Conservation (phyloP, 2,113 vertebrate genomes). For the Cairina moschata region DNA sequence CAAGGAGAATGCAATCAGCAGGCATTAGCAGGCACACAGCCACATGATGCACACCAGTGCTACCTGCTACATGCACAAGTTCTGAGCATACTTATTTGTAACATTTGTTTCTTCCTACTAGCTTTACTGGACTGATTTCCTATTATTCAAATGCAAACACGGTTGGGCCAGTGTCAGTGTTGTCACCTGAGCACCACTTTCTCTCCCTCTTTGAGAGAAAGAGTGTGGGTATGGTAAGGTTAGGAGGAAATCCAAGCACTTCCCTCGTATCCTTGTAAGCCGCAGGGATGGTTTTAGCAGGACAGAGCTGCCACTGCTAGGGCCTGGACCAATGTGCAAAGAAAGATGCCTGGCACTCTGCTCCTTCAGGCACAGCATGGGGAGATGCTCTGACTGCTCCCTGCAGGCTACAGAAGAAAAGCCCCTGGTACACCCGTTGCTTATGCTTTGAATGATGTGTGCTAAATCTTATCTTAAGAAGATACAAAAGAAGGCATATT, state of each 20-base stretch:
- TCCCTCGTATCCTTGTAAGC: background rate
- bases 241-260: background rate
- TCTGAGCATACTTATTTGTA: accelerated
- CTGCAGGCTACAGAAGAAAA: background rate
- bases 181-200: background rate
- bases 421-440: background rate
- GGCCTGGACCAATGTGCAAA: accelerated
- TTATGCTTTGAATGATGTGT: accelerated
- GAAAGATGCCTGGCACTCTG: background rate
- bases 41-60: accelerated
- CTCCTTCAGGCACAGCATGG: background rate
- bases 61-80: background rate
- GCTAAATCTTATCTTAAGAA: background rate
- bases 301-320: background rate
- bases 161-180: accelerated
- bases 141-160: background rate
- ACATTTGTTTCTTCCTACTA: background rate
- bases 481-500: background rate
- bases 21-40: background rate
- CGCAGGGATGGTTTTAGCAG: accelerated
- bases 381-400: background rate
- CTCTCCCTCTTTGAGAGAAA: background rate
- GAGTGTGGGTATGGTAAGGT: background rate
- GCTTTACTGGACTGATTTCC: background rate
- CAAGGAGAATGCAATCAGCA: accelerated